Evolutionary conservation across 2,888 invertebrate species (phyloP).

Genomic region (Caenorhabditis sp.): DNA sequence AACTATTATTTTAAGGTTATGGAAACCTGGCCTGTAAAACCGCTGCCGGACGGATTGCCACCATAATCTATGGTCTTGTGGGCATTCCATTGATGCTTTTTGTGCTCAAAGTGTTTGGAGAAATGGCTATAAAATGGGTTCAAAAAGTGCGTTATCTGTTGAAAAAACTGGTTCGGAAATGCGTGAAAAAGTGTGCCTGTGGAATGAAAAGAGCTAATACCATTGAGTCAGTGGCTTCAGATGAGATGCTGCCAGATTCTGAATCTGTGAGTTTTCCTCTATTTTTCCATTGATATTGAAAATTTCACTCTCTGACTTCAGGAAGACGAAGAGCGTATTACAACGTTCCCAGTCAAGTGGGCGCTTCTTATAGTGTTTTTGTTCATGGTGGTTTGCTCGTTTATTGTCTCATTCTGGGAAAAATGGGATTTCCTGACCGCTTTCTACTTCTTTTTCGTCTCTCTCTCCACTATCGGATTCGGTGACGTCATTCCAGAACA

Average conservation of each 20-base stretch:
- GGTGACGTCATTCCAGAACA: slow-evolving; percentile 80
- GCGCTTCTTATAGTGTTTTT: slow-evolving; percentile 69
- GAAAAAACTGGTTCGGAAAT: slow-evolving; percentile 47
- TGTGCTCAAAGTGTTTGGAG: slow-evolving; percentile 94
- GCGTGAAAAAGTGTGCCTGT: slow-evolving; percentile 13
- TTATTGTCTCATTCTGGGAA: slow-evolving; percentile 78
- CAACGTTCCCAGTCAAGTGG: slow-evolving; percentile 66
- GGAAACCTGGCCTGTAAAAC: slow-evolving; percentile 96
- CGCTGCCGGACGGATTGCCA: slow-evolving; percentile 89
- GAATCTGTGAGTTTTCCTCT: slow-evolving; percentile 27
- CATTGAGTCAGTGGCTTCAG: slow-evolving; percentile 61
- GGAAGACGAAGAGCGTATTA: slow-evolving; percentile 57
- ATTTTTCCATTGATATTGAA: slow-evolving; percentile 7
- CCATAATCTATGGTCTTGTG: slow-evolving; percentile 93
- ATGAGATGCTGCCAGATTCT: slow-evolving; percentile 42
- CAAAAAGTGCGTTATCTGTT: slow-evolving; percentile 66
- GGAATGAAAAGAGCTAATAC: slow-evolving; percentile 44
- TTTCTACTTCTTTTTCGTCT: slow-evolving; percentile 81
- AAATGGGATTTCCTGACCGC: slow-evolving; percentile 79
- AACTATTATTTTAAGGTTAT: slow-evolving; percentile 85
- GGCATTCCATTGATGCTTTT: slow-evolving; percentile 97
- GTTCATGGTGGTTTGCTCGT: slow-evolving; percentile 77
- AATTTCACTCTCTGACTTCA: slow-evolving; percentile 45
- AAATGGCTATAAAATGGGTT: slow-evolving; percentile 87
- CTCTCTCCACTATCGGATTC: slow-evolving; percentile 80